Base-by-base conservation (phyloP, 1,140 invertebrate species). In the Drosophila ohnishii region DNA sequence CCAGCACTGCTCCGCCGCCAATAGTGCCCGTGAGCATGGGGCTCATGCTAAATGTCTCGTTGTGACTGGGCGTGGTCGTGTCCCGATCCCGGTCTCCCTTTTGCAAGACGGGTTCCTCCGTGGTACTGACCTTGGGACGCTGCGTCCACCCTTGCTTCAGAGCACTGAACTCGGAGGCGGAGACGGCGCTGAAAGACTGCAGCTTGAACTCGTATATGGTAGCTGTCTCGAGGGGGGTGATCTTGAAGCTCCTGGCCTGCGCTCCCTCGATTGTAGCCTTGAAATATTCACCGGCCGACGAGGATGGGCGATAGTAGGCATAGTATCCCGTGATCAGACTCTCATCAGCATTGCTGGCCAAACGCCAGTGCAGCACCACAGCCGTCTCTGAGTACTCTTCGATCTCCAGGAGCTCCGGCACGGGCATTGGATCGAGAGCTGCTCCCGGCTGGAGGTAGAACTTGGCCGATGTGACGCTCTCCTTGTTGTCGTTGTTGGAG, bases 201-300 rank as follows among this genome's bases (percentile, higher is more conserved):
- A 99, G 93, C 92, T 98, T 98, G 70, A 99, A 95, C 78, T 98
- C 97, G 91, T 99, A 99, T 0, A 95, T 94, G 0, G 95, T 97
- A 64, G 96, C 96, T 0, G 97, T 94, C 48, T 94, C 92, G 0
- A 99, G 92, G 89, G 97, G 94, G 0, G 94, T 93, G 25, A 99
- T 94, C 14, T 95, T 93, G 78, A 95, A 95, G 7, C 94, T 93
- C 2, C 94, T 94, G 0, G 95, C 93, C 44, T 94, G 92, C 42
- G 95, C 93, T 2, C 95, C 95, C 60, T 96, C 95, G 0, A 96
- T 94, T 0, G 96, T 96, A 0, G 95, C 95, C 88, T 97, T 97
- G 3, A 95, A 94, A 85, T 97, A 98, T 47, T 97, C 95, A 0
- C 95, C 96, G 1, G 96, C 96, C 28, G 94, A 95, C 0, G 95